Base-by-base conservation (phyloP, 2,797 vertebrate species). In the Sylvilagus floridanus region DNA sequence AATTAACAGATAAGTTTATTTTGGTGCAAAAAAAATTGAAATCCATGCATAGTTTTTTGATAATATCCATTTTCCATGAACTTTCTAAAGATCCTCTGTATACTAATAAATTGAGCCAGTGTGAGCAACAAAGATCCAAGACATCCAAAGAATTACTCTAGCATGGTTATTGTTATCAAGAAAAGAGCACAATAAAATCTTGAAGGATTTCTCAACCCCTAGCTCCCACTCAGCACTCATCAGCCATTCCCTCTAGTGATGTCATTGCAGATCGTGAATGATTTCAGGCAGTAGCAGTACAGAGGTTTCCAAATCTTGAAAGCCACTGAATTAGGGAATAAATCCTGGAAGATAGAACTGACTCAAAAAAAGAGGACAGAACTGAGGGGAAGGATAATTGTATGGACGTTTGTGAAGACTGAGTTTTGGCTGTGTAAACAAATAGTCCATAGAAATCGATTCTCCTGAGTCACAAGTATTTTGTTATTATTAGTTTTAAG, bases 401-500 rank as follows among this genome's bases (percentile, higher is more conserved):
- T 11, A 75, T 2, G 16, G 54, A 54, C 17, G 32, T 42, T 63
- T 60, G 19, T 19, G 4, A 77, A 81, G 66, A 26, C 42, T 84
- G 82, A 83, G 5, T 4, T 65, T 91, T 86, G 63, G 37, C 60
- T 93, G 14, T 42, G 95, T 79, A 92, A 91, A 79, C 10, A 91
- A 81, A 50, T 24, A 79, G 24, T 82, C 11, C 28, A 50, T 32
- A 85, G 72, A 85, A 96, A 83, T 42, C 7, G 28, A 91, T 83
- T 77, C 30, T 16, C 79, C 28, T 95, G 57, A 78, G 35, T 65
- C 32, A 65, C 7, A 37, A 81, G 24, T 52, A 91, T 42, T 52
- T 17, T 95, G 87, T 65, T 66, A 72, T 52, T 77, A 24, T 82
- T 47, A 47, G 93, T 93, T 86, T 88, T 50, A 79, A 94, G 66